A percentile compares a stretch with the other conserved stretches of the same genome.
These are phyloP conservation scores for Acyrthosiphon pisum DNA, from an alignment of 1,140 invertebrate species.

Conservation along the genomic window DNA sequence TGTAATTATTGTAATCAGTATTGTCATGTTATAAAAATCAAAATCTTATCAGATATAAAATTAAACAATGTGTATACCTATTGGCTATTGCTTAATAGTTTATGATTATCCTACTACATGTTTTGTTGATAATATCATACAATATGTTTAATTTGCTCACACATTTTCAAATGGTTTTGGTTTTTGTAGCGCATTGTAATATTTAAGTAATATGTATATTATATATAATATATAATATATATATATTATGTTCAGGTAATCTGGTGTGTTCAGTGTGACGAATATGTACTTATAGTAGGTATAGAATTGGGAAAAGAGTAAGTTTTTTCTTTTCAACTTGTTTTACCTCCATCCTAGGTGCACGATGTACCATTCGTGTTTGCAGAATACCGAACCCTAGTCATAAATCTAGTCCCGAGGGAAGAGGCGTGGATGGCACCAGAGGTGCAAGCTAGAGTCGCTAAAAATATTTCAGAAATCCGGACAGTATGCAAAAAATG, in stretches of 20 bases:
- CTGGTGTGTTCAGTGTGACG: background rate
- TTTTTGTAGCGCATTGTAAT: background rate
- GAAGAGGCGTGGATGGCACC: background rate
- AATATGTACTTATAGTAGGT: background rate
- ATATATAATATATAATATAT: background rate
- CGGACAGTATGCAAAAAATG: constrained; percentile 9
- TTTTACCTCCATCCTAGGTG: background rate
- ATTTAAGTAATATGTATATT: background rate
- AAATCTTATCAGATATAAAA: background rate
- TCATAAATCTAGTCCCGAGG: constrained; percentile 3
- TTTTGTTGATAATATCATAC: background rate
- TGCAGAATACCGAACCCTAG: background rate
- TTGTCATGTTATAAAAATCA: background rate
- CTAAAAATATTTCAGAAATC: constrained; percentile 37
- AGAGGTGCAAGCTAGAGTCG: background rate
- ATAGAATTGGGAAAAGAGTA: background rate
- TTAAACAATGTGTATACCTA: background rate
- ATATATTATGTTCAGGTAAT: background rate
- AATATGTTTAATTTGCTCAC: background rate
- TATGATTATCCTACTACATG: background rate
- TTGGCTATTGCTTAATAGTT: too few species aligned
- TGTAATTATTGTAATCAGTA: too few species aligned
- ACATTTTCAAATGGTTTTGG: background rate
- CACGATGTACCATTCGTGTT: background rate
- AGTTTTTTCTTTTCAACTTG: background rate